Evolutionary conservation across 2,113 vertebrate species (phyloP).

Genomic region (Podarcis cretensis): DNA sequence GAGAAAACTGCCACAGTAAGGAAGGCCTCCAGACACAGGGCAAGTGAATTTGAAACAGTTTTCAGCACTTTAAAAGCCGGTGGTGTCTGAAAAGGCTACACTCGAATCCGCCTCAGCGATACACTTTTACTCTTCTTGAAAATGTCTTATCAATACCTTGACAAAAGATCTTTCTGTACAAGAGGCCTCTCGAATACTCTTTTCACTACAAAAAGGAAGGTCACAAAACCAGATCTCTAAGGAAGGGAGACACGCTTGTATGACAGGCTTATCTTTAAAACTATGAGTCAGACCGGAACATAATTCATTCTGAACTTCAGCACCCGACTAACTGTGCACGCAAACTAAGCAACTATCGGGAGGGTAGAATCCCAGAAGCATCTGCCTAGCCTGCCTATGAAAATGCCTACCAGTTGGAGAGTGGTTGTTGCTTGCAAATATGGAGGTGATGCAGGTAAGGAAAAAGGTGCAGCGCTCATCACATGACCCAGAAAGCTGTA

Average conservation of each 20-base stretch:
- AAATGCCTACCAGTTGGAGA: neutral
- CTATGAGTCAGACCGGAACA: neutral
- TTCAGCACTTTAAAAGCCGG: neutral
- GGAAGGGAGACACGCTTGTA: neutral
- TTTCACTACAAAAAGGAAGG: neutral
- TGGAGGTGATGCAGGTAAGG: neutral
- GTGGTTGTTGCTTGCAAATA: neutral
- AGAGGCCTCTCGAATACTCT: neutral
- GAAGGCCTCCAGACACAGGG: neutral
- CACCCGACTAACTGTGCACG: neutral
- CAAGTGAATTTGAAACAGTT: neutral
- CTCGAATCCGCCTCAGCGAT: neutral
- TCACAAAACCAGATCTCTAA: neutral
- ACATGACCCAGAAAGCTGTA: no score
- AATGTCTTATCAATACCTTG: slow-evolving; percentile 25
- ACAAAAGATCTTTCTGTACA: neutral
- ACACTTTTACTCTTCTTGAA: slow-evolving; percentile 9
- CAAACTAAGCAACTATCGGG: neutral
- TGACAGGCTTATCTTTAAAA: slow-evolving; percentile 10
- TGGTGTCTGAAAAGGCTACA: neutral
- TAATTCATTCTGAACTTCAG: slow-evolving; percentile 2
- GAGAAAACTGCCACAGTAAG: neutral
- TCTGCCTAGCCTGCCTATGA: neutral
- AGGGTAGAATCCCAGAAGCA: neutral
- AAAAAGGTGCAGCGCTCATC: fast-evolving